Percentiles rank a stretch among this genome's conserved stretches.
Evolutionary conservation across 2,888 invertebrate species (phyloP).

Genomic region (Idaea aversata): DNA sequence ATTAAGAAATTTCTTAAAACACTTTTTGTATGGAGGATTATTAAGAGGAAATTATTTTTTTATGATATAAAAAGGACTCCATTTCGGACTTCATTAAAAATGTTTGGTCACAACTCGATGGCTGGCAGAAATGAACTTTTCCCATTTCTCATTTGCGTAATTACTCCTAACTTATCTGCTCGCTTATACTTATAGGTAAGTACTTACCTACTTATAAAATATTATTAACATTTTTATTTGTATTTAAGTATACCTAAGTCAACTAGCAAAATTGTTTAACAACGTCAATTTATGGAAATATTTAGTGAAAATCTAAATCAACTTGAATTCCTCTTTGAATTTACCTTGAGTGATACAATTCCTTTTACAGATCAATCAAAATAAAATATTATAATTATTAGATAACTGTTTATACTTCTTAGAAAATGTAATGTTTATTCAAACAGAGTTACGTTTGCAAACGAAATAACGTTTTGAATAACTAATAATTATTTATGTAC

Average conservation of each 20-base stretch:
- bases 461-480: neutral
- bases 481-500: neutral
- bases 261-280: neutral
- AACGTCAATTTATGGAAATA: neutral
- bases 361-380: neutral
- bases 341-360: neutral
- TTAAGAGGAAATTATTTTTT: conserved; percentile 53
- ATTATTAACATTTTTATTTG: neutral
- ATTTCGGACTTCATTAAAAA: conserved; percentile 64
- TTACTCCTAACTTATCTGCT: conserved; percentile 43
- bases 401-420: neutral
- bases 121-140: conserved; percentile 62
- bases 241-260: neutral
- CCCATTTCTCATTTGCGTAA: conserved; percentile 72
- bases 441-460: neutral
- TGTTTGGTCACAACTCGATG: conserved; percentile 57
- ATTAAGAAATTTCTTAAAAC: conserved; percentile 34
- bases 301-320: neutral
- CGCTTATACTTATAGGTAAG: neutral
- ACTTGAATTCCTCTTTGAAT: no score
- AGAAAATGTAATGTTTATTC: neutral
- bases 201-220: neutral
- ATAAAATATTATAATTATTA: neutral
- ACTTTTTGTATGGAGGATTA: conserved; percentile 45
- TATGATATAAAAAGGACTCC: conserved; percentile 49